Conservation (phyloP, 2,113 vertebrate genomes). For the Agelaius tricolor region DNA sequence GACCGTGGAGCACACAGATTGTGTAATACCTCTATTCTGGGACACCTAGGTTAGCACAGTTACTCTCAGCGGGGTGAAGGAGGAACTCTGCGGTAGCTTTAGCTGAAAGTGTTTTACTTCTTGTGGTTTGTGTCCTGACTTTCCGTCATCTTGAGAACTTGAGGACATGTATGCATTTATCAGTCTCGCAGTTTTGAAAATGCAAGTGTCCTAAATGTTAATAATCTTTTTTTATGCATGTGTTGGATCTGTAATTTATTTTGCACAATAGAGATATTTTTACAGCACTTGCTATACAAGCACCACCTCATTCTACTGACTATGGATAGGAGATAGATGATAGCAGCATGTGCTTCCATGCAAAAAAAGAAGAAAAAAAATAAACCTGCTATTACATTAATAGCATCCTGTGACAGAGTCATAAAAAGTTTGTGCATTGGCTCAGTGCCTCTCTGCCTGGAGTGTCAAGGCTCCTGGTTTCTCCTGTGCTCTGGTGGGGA, state of each 20-base stretch:
- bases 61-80: neutral
- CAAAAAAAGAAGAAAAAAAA: neutral
- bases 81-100: neutral
- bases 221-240: neutral
- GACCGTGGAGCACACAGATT: neutral
- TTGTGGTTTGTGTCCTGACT: constrained; percentile 25
- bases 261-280: constrained; percentile 13
- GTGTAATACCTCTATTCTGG: constrained; percentile 33
- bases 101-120: constrained; percentile 3
- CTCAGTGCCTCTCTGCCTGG: neutral
- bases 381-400: neutral
- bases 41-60: constrained; percentile 33
- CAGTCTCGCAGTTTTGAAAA: constrained; percentile 47
- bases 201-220: constrained; percentile 42
- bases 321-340: neutral
- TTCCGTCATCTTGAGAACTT: constrained; percentile 38
- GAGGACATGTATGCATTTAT: constrained; percentile 12
- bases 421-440: neutral
- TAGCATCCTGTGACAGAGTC: neutral
- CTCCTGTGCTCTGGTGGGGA: neutral
- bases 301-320: neutral
- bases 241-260: constrained; percentile 44
- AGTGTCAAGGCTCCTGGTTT: constrained; percentile 32
- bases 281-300: neutral
- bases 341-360: neutral